Evolutionary conservation across 2,113 vertebrate species (phyloP).

Genomic region (Mirounga angustirostris): DNA sequence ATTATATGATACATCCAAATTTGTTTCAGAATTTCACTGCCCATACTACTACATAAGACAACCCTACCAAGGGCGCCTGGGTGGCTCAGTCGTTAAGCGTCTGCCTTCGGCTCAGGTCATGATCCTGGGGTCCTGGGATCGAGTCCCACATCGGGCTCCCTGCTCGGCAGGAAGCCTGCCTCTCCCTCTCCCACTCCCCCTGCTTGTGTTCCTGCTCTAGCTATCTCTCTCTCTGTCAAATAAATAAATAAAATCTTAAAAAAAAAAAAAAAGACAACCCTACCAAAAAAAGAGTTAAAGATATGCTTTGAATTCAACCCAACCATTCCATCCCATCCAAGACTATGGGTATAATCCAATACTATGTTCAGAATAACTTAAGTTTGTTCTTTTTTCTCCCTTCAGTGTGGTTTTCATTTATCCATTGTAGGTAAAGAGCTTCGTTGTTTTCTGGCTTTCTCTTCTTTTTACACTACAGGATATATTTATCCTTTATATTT

Average conservation of each 20-base stretch:
- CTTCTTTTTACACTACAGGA: not conserved
- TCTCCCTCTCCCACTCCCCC: too few relatives aligned
- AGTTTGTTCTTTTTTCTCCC: not conserved
- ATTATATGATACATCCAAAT: not conserved
- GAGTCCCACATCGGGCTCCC: too few relatives aligned
- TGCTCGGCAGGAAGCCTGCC: too few relatives aligned
- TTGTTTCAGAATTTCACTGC: slow-evolving; percentile 6
- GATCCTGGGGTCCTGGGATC: too few relatives aligned
- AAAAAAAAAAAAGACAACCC: not conserved
- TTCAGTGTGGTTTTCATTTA: slow-evolving; percentile 26
- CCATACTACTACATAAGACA: not conserved
- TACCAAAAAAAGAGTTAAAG: not conserved
- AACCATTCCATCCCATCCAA: not conserved
- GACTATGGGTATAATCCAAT: not conserved
- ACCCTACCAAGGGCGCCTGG: not conserved
- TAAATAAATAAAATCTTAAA: too few relatives aligned
- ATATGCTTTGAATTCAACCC: not conserved
- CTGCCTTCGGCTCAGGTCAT: too few relatives aligned
- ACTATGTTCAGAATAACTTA: not conserved
- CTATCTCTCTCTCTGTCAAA: too few relatives aligned
- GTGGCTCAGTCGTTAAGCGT: too few relatives aligned
- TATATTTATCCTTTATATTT: not conserved
- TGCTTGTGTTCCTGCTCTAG: too few relatives aligned
- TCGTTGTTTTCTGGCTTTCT: not conserved
- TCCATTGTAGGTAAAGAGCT: not conserved